A percentile compares a stretch with the other conserved stretches of the same genome.
phyloP scores from a whole-genome alignment of 53 echinoderm and acorn worm species.

The Actinopyga echinites region DNA sequence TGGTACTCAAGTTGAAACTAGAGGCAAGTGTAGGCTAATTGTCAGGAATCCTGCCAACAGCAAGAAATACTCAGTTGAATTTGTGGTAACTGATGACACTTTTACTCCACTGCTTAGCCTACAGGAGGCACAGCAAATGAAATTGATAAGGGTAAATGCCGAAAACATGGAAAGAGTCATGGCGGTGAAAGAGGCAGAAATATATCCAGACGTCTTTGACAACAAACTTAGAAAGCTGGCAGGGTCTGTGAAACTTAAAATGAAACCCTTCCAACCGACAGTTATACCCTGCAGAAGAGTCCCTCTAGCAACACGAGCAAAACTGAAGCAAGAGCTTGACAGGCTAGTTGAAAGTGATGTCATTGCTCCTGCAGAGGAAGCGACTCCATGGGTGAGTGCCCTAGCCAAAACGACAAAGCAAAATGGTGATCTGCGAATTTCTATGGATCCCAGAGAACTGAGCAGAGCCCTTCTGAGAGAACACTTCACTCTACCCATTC shows the following conservation, averaged over 20 bases:
- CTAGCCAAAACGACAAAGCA: slow-evolving; percentile 57
- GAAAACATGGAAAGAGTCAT: slow-evolving; percentile 53
- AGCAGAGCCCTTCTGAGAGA: too few species aligned
- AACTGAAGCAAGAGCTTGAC: slow-evolving; percentile 59
- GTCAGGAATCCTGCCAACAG: too few species aligned
- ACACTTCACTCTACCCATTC: slow-evolving; percentile 60
- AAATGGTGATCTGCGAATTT: slow-evolving; percentile 62
- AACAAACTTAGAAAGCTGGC: slow-evolving; percentile 43
- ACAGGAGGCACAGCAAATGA: slow-evolving; percentile 62
- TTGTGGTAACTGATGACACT: slow-evolving; percentile 52
- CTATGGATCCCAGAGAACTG: slow-evolving; percentile 61
- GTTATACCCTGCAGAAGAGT: slow-evolving; percentile 46
- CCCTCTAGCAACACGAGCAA: slow-evolving; percentile 51
- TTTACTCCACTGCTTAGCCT: slow-evolving; percentile 53
- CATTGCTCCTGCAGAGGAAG: slow-evolving; percentile 47
- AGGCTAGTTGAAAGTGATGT: slow-evolving; percentile 42
- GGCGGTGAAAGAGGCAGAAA: slow-evolving; percentile 4
- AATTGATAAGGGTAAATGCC: slow-evolving; percentile 64
- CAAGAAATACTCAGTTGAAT: too few species aligned
- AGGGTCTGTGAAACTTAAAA: slow-evolving; percentile 31
- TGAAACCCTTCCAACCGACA: slow-evolving; percentile 36
- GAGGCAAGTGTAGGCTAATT: slow-evolving; percentile 38
- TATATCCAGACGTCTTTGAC: slow-evolving; percentile 50
- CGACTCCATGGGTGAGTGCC: slow-evolving; percentile 68
- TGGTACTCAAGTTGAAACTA: slow-evolving; percentile 9